Evolutionary conservation across 2,888 invertebrate genomes (phyloP), one percentile per base, ranked within the genome.

Genomic region (Deilephila porcellus): DNA sequence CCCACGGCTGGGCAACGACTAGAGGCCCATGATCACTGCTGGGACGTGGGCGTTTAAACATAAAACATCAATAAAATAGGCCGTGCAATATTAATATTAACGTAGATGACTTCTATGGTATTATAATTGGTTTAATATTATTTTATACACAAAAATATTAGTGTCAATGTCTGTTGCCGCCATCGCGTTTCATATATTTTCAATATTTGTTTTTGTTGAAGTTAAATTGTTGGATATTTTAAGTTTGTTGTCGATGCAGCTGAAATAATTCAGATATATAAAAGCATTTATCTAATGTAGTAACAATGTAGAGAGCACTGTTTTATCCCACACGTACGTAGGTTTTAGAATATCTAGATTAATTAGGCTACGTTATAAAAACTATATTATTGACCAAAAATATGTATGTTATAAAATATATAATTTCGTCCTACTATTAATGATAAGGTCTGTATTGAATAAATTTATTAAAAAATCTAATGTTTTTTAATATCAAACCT

Each of bases 291-390:
- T 79, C 80, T 84, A 82, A 83, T 84, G 81, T 81, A 79, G 79
- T 77, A 76, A 79, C 75, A 81, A 79, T 74, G 67, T 83, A 80
- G 81, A 82, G 75, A 79, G 90, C 91, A 91, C 91, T 90, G 88
- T 91, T 90, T 89, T 88, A 84, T 85, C 85, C 84, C 82, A 90
- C 91, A 92, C 91, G 84, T 84, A 80, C 77, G 77, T 79, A 81
- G 77, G 29, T 74, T 73, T 78, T 79, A 81, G 77, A 20, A 73
- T 73, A 78, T 64, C 53, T 73, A 81, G 77, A 73, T 76, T 73
- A 77, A 82, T 80, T 77, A 45, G 64, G 34, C 20, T 52, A 67
- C 25, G 8, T 80, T 78, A 80, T 78, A 79, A 78, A 78, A 76
- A 76, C 78, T 85, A 85, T 83, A 80, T 84, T 83, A 85, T 81